Conservation (phyloP, 2,113 vertebrate species). For the Colius striatus region DNA sequence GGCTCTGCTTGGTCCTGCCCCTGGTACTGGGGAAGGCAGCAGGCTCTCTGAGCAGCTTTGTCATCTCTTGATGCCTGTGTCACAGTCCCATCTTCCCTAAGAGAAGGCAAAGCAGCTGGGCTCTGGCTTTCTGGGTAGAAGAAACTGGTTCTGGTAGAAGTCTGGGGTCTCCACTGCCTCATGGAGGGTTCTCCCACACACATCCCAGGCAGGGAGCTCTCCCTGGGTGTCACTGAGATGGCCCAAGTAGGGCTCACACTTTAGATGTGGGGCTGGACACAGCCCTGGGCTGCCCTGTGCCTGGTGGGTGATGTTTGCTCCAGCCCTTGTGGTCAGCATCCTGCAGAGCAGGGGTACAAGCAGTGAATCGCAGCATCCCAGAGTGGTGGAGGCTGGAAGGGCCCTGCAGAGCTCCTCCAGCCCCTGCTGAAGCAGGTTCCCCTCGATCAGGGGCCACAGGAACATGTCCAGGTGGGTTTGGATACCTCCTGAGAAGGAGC, state of each 20-base stretch:
- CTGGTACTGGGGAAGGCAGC: neutral
- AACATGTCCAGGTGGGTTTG: too few species aligned
- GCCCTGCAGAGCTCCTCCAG: too few species aligned
- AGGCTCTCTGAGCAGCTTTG: neutral
- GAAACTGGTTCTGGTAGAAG: neutral
- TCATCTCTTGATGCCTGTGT: neutral
- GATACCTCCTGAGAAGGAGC: too few species aligned
- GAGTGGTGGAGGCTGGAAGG: too few species aligned
- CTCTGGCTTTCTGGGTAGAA: neutral
- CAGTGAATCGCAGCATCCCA: neutral
- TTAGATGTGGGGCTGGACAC: accelerated
- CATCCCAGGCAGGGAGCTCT: neutral
- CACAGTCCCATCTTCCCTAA: accelerated
- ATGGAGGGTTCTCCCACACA: too few species aligned
- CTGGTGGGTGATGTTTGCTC: accelerated
- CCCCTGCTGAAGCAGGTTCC: too few species aligned
- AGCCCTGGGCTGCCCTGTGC: neutral
- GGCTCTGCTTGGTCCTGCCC: too few species aligned
- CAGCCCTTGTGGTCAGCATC: neutral
- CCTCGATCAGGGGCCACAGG: too few species aligned
- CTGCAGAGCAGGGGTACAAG: neutral
- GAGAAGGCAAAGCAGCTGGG: neutral
- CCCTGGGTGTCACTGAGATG: accelerated
- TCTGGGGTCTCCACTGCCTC: neutral
- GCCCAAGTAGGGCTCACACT: neutral